Conservation (phyloP, 1,140 invertebrate genomes). For the Bemisia tabaci region DNA sequence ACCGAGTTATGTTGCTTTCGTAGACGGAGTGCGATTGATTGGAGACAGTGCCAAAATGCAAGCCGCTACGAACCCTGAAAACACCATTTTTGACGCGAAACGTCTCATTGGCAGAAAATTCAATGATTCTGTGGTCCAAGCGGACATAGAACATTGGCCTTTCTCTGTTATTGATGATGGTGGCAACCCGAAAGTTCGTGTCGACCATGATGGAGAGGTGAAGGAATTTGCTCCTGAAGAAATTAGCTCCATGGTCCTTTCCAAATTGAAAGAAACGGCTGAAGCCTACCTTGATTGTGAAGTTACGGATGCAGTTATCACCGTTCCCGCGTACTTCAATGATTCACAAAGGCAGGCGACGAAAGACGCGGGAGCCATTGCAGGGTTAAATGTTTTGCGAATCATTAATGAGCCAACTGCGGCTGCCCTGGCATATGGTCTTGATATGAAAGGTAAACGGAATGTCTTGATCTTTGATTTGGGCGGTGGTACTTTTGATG, state of each 20-base stretch:
- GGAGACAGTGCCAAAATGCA: conserved; percentile 98
- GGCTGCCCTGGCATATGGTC: conserved; percentile 97
- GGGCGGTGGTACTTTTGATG: conserved; percentile 99
- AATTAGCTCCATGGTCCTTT: no score
- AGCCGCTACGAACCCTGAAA: conserved; percentile 92
- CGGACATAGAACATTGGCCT: conserved; percentile 71
- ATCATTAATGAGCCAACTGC: no score
- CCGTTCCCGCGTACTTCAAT: conserved; percentile 95
- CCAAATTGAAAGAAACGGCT: no score
- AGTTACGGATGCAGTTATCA: conserved; percentile 88
- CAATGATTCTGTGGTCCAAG: conserved; percentile 59
- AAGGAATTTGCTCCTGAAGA: conserved; percentile 96
- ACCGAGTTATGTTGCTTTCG: conserved; percentile 95
- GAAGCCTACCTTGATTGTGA: conserved; percentile 91
- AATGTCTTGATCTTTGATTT: no score
- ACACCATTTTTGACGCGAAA: conserved; percentile 93
- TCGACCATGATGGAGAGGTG: no score
- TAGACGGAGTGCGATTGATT: conserved; percentile 91
- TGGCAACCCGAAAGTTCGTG: conserved; percentile 51
- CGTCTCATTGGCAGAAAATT: conserved; percentile 54
- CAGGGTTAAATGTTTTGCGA: no score
- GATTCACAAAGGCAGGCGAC: no score
- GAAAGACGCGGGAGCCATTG: no score
- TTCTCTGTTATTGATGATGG: conserved; percentile 46
- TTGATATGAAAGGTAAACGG: conserved; percentile 96